Evolutionary conservation across 2,888 invertebrate genomes (phyloP), one percentile per base, ranked within the genome.

Genomic region (Cantharis lateralis): DNA sequence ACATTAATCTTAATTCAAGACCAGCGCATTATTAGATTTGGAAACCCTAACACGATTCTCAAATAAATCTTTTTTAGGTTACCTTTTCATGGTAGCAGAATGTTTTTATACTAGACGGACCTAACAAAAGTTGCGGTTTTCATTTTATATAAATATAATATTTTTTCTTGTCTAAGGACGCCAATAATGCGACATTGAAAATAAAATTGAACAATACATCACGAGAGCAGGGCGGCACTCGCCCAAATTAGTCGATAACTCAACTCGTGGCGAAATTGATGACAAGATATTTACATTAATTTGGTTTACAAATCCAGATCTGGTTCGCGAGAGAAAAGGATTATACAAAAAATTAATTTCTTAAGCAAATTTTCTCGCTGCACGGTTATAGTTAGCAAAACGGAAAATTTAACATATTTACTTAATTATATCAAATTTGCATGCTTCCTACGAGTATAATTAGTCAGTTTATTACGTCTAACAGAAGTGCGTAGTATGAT

Each of bases 11-110:
- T 70, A 66, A 48, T 70, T 70, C 73, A 77, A 73, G 70, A 70
- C 68, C 70, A 74, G 68, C 70, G 73, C 73, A 73, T 77, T 77
- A 77, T 77, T 77, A 73, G 76, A 70, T 77, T 77, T 73, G 48
- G 69, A 63, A 74, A 64, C 70, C 74, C 26, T 69, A 74, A 74
- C 73, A 74, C 74, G 74, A 70, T 63, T 70, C 74, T 32, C 64
- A 32, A 64, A 70, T 74, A 74, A 74, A 74, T 74, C 74, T 69
- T 69, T 73, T 62, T 73, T 69, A 24, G 18, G 69, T 70, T 64
- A 70, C 74, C 74, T 74, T 62, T 70, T 26, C 70, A 32, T 61
- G 20, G 71, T 13, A 62, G 61, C 28, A 70, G 70, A 70, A 70
- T 74, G 63, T 70, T 70, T 68, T 70, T 48, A 63, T 70, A 48